phyloP scores from a whole-genome alignment of 2,888 invertebrate species.

The Pogonocherus hispidulus region DNA sequence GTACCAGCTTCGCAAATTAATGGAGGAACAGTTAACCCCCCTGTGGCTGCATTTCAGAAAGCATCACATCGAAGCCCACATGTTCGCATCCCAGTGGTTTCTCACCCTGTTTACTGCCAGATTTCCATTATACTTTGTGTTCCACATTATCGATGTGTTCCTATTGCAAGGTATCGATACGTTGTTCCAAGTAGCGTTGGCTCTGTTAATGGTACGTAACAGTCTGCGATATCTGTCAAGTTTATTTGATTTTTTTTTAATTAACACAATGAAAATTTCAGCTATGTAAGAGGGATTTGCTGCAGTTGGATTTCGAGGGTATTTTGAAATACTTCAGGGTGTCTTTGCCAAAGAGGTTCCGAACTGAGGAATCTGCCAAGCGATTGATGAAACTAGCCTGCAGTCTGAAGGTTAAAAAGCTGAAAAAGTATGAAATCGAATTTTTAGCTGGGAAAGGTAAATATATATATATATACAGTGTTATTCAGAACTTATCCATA shows the following conservation, averaged over 20 bases:
- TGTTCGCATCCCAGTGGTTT: conserved; percentile 99
- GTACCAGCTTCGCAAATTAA: conserved; percentile 93
- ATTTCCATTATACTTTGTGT: conserved; percentile 96
- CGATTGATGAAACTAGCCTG: conserved; percentile 93
- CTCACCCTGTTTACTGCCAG: conserved; percentile 99
- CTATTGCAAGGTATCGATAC: conserved; percentile 95
- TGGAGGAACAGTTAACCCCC: conserved; percentile 90
- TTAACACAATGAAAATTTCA: conserved; percentile 59
- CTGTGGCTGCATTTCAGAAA: conserved; percentile 86
- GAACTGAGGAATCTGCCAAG: conserved; percentile 90
- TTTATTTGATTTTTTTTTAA: conserved; percentile 14
- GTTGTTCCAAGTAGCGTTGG: conserved; percentile 95
- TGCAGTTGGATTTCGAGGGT: conserved; percentile 96
- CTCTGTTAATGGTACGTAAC: conserved; percentile 83
- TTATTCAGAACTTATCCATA: too few species aligned
- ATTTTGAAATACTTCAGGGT: conserved; percentile 98
- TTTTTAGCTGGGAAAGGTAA: conserved; percentile 83
- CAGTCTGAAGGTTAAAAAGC: conserved; percentile 91
- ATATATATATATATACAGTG: too few species aligned
- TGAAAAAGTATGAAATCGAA: conserved; percentile 96
- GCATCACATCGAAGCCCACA: conserved; percentile 93
- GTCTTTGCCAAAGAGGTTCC: conserved; percentile 95
- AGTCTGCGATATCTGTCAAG: neutral
- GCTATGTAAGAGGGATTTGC: conserved; percentile 89
- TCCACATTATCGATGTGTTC: conserved; percentile 97